phyloP scores from a whole-genome alignment of 2,113 vertebrate species.

The Ptilonorhynchus violaceus region DNA sequence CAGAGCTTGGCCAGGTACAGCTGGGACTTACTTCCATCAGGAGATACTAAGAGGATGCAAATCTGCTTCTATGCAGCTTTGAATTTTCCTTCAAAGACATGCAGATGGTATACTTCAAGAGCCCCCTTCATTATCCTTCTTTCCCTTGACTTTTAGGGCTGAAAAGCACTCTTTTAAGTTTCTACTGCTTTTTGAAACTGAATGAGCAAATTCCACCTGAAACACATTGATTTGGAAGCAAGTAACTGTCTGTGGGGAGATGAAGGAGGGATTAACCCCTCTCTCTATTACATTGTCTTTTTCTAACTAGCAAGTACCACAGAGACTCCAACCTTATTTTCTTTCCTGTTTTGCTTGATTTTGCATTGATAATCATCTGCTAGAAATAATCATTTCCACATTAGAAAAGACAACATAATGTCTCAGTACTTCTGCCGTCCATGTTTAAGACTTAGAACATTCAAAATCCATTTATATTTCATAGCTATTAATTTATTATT shows the following conservation, averaged over 20 bases:
- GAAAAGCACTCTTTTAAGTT: not conserved
- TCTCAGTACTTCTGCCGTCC: not conserved
- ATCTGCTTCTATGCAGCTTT: constrained; percentile 37
- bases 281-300: not conserved
- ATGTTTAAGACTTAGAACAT: not conserved
- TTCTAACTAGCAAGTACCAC: not conserved
- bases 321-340: not conserved
- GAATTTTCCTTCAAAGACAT: constrained; percentile 49
- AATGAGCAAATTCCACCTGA: not conserved
- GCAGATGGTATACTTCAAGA: constrained; percentile 14
- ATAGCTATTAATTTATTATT: not conserved
- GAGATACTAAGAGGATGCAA: constrained; percentile 30
- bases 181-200: not conserved
- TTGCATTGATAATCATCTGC: not conserved
- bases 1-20: not conserved
- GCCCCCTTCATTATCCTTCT: not conserved
- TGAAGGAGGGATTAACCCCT: not conserved
- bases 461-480: not conserved
- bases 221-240: not conserved
- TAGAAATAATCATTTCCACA: not conserved
- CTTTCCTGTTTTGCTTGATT: not conserved
- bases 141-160: not conserved
- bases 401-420: not conserved
- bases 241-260: not conserved
- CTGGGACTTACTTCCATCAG: not conserved